A percentile compares a stretch with the other conserved stretches of the same genome.
These are phyloP conservation scores for Caiman crocodilus DNA, from an alignment of 2,797 vertebrate species.

Conservation along the genomic window DNA sequence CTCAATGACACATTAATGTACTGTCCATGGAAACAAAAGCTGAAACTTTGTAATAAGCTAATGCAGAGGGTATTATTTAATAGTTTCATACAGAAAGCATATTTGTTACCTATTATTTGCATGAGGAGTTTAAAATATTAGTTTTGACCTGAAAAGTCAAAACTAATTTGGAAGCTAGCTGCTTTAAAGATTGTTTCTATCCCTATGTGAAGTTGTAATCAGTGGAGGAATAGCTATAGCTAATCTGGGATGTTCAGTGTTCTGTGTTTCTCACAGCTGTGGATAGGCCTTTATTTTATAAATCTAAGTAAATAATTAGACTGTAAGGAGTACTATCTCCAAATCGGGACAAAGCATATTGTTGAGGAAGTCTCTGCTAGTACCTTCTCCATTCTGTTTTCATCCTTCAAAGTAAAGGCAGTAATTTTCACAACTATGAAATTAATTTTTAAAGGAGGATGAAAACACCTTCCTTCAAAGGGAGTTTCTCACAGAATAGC, in stretches of 20 bases:
- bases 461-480: background rate
- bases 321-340: background rate
- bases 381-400: background rate
- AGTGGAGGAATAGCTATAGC: background rate
- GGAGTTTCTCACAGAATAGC: rapidly evolving
- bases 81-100: background rate
- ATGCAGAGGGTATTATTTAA: background rate
- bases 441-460: background rate
- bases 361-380: background rate
- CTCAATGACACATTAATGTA: background rate
- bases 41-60: background rate
- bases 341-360: background rate
- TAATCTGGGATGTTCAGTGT: background rate
- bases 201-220: background rate
- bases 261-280: background rate
- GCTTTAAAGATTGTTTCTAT: background rate
- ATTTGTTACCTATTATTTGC: background rate
- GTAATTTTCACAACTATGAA: background rate
- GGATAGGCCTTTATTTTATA: background rate
- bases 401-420: background rate
- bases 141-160: background rate
- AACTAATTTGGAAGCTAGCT: background rate
- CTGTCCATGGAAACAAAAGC: background rate
- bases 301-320: background rate
- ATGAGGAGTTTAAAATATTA: background rate